A percentile compares a stretch with the other conserved stretches of the same genome.
Conservation (phyloP, 2,888 invertebrate species). For the Embidobia sp. region DNA sequence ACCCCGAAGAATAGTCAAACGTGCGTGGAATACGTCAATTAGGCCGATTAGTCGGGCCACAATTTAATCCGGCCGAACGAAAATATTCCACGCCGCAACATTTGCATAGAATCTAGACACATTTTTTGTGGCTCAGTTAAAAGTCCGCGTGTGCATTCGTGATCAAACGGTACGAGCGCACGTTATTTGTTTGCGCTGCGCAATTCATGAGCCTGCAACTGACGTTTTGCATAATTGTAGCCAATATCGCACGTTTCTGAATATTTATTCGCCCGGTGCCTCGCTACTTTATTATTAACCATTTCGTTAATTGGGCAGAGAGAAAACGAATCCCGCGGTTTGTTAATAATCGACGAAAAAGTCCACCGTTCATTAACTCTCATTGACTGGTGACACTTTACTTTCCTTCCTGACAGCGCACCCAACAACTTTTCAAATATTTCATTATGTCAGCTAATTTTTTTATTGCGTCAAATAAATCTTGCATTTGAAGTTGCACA, state of each 20-base stretch:
- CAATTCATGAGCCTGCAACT: conserved; percentile 4
- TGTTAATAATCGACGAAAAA: background rate
- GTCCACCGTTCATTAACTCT: too few species aligned
- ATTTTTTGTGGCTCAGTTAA: conserved; percentile 22
- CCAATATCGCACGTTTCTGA: conserved; percentile 18
- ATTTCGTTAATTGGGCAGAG: conserved; percentile 10
- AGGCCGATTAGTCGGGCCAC: conserved; percentile 26
- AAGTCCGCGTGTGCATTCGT: background rate
- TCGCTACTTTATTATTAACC: conserved; percentile 13
- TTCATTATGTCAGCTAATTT: too few species aligned
- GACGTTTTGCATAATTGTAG: conserved; percentile 36
- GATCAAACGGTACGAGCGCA: background rate
- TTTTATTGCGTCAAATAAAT: too few species aligned
- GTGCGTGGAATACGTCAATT: conserved; percentile 32
- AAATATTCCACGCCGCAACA: conserved; percentile 30
- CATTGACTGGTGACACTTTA: too few species aligned
- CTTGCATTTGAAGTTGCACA: too few species aligned
- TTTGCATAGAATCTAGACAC: conserved; percentile 17
- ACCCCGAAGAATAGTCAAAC: conserved; percentile 2
- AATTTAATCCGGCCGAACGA: conserved; percentile 23
- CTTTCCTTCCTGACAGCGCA: too few species aligned
- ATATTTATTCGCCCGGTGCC: conserved; percentile 5
- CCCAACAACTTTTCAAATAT: too few species aligned
- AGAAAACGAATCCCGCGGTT: background rate
- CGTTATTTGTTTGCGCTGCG: conserved; percentile 26